Base-by-base conservation (phyloP, 2,888 invertebrate genomes). In the Chromoteleia sp. region DNA sequence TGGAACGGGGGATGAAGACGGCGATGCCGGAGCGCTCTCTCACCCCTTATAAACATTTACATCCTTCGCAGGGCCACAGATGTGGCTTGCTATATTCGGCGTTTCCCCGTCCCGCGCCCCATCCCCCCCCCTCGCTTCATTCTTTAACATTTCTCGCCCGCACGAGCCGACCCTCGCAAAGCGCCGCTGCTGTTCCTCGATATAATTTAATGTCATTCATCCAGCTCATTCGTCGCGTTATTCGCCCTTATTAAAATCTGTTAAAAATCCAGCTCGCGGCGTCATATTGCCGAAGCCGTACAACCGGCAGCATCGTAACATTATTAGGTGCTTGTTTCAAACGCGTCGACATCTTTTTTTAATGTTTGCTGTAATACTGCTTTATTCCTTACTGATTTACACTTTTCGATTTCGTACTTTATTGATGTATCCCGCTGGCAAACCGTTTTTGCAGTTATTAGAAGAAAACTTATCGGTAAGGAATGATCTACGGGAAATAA, bases 21-120 rank as follows among this genome's bases (percentile, higher is more conserved):
- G 84, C 81, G 82, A 84, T 79, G 81, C 81, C 81, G 50, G 76
- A 76, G 81, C 67, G 84, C 85, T 83, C 85, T 84, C 87, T 86
- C 87, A 87, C 84, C 86, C 88, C 85, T 87, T 88, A 87, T 89
- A 89, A 86, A 88, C 88, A 87, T 88, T 89, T 90, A 90, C 90
- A 91, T 91, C 91, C 90, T 90, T 88, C 82, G 86, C 86, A 86
- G 88, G 89, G 90, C 91, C 90, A 89, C 91, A 91, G 91, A 91
- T 91, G 91, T 86, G 91, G 90, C 90, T 91, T 89, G 88, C 87
- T 87, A 87, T 87, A 88, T 86, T 86, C 85, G 80, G 83, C 81
- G 82, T 79, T 76, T 63, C 75, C 83, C 75, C 79, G 56, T 52
- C 14, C 33, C 33, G n/a, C 30, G 74, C 71, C 83, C 61, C 17